Conservation (phyloP, 2,888 invertebrate species). For the Amblyteles armatorius region DNA sequence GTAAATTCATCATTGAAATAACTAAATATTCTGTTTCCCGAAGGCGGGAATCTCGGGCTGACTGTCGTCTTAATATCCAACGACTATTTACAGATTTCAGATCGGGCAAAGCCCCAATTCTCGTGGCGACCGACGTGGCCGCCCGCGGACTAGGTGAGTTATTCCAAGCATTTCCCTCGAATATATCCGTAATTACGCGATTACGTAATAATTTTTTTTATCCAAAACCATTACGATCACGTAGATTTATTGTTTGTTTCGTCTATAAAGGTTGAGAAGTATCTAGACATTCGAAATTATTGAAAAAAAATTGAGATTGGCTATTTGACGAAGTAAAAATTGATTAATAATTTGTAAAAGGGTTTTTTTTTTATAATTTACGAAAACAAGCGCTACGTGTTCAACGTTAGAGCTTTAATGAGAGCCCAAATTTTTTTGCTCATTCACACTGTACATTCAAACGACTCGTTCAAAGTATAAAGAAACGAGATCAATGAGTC, state of each 20-base stretch:
- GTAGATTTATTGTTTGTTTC: slow-evolving; percentile 29
- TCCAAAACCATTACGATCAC: slow-evolving; percentile 40
- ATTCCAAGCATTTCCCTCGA: slow-evolving; percentile 43
- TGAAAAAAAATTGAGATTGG: neutral
- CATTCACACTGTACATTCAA: neutral
- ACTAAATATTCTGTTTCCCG: neutral
- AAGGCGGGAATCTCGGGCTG: neutral
- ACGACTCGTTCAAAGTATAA: slow-evolving; percentile 7
- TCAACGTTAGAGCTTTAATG: neutral
- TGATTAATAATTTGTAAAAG: neutral
- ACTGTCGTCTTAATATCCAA: slow-evolving; percentile 30
- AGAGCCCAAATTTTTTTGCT: neutral
- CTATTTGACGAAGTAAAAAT: neutral
- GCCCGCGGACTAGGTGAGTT: slow-evolving; percentile 94
- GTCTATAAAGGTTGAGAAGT: neutral
- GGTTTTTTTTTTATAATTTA: neutral
- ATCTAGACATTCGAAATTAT: neutral
- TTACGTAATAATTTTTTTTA: slow-evolving; percentile 40
- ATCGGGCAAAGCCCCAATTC: slow-evolving; percentile 93
- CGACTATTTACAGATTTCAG: slow-evolving; percentile 90
- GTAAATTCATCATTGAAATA: slow-evolving; percentile 83
- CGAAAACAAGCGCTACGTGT: neutral
- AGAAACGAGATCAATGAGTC: neutral
- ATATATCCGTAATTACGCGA: slow-evolving; percentile 34
- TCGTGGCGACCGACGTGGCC: slow-evolving; percentile 98